These are phyloP conservation scores for Dendrolimus punctatus DNA, from an alignment of 1,140 invertebrate species.

Conservation along the genomic window DNA sequence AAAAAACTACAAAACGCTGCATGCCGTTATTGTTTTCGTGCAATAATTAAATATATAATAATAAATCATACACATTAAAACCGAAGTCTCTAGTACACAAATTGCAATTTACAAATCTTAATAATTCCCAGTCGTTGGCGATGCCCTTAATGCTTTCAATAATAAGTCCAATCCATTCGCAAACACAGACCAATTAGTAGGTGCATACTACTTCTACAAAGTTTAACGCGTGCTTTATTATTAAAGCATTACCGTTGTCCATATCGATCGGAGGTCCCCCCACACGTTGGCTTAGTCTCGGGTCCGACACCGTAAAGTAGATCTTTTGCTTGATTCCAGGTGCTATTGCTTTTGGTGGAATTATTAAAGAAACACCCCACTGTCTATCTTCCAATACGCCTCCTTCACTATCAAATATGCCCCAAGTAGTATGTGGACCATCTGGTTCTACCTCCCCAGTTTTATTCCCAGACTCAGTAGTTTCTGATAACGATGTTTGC, in stretches of 20 bases:
- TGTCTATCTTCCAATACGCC: constrained; percentile 87
- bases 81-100: constrained; percentile 16
- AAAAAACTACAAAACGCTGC: not conserved
- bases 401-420: constrained; percentile 84
- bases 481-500: constrained; percentile 35
- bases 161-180: constrained; percentile 34
- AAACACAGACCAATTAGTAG: constrained; percentile 62
- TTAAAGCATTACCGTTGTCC: constrained; percentile 84
- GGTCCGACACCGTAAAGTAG: constrained; percentile 93
- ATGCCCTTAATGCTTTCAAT: constrained; percentile 3
- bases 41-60: constrained; percentile 2
- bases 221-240: constrained; percentile 55
- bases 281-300: constrained; percentile 77
- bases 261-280: constrained; percentile 88
- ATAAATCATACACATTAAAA: not conserved
- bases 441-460: constrained; percentile 51
- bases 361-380: constrained; percentile 91
- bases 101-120: no score
- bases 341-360: constrained; percentile 90
- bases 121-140: constrained; percentile 17
- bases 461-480: constrained; percentile 38
- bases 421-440: constrained; percentile 76
- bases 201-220: constrained; percentile 62
- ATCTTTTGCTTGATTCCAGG: constrained; percentile 89
- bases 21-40: constrained; percentile 1